Evolutionary conservation across 2,888 invertebrate genomes (phyloP), one percentile per base, ranked within the genome.

Genomic region (Calameuta idolon): DNA sequence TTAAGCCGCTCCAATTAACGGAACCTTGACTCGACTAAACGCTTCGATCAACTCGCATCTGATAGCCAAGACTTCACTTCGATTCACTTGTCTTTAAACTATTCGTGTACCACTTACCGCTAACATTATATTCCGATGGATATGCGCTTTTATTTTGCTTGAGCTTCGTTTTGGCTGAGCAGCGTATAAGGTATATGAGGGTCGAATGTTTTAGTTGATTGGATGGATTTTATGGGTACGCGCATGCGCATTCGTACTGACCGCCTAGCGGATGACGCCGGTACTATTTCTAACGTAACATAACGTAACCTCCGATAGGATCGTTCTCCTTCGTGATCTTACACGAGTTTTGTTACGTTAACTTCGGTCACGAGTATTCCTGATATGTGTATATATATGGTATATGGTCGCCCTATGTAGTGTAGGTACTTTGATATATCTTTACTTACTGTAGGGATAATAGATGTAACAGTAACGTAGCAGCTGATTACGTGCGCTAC

Each of bases 401-500:
- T 2, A 1, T 40, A 23, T 23, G 23, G 55, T 23, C 1, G 55
- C 23, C 9, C 55, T 55, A 55, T 55, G 55, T 11, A 23, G 9
- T 55, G 23, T 23, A 55, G 55, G 23, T 23, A 55, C 55, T 12
- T 69, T 30, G 69, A 30, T 33, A 69, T 30, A 69, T 69, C 33
- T 33, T 33, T 33, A 33, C 69, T 69, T n/a, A 69, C 12, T 71
- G 4, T 0, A 31, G 71, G 71, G 31, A 71, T 71, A 71, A 71
- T 71, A 71, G 5, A 31, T 34, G 71, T 34, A 34, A 31, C 71
- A 71, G 71, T 34, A 33, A 33, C 74, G 55, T 75, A 81, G 82
- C 78, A 81, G 82, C 78, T 82, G 87, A 87, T 86, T 81, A 80
- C 79, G 78, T 81, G 83, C 79, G 80, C 82, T 80, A 77, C 78